These are phyloP conservation scores for Ariolimax columbianus DNA, from an alignment of 2,888 invertebrate genomes.

Conservation along the genomic window DNA sequence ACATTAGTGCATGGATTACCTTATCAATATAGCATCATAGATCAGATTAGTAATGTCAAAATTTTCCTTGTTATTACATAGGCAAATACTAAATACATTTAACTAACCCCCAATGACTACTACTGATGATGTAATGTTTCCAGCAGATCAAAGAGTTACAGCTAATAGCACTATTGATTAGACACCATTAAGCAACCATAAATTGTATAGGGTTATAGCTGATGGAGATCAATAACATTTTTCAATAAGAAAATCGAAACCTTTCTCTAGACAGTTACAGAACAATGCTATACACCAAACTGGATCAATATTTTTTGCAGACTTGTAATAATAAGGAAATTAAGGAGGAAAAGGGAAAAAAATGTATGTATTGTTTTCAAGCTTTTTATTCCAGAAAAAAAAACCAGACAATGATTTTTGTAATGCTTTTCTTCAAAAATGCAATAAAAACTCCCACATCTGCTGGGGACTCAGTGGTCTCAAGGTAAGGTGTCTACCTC, in stretches of 20 bases:
- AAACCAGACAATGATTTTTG: too few species aligned
- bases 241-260: neutral
- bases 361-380: neutral
- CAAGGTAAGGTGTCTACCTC: too few species aligned
- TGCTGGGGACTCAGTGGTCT: too few species aligned
- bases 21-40: too few species aligned
- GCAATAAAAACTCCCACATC: too few species aligned
- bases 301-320: neutral
- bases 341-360: neutral
- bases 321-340: neutral
- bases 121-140: neutral
- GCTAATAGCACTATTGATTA: conserved; percentile 15
- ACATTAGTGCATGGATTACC: too few species aligned
- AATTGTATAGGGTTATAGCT: neutral
- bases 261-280: neutral
- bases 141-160: neutral
- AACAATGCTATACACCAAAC: neutral
- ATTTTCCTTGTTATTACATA: too few species aligned
- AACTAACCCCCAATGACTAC: too few species aligned
- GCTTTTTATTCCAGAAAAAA: neutral
- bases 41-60: too few species aligned
- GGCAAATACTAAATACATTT: too few species aligned
- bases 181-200: neutral
- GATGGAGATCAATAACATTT: neutral
- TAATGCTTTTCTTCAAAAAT: too few species aligned